Conservation (phyloP, 2,888 invertebrate species). For the Creontiades dilutus region DNA sequence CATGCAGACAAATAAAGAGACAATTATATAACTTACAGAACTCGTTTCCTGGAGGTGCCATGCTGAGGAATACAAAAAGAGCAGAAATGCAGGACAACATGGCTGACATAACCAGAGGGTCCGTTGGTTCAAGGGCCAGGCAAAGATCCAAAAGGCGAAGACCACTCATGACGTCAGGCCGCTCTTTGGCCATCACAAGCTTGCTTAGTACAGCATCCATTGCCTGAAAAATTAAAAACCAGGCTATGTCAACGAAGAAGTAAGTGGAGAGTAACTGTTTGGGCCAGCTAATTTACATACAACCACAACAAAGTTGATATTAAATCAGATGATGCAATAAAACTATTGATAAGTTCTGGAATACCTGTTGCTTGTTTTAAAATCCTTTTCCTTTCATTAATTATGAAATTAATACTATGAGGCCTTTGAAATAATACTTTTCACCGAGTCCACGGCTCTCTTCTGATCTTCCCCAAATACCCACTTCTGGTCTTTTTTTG, state of each 20-base stretch:
- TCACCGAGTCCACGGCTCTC: slow-evolving; percentile 1
- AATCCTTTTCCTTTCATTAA: no score
- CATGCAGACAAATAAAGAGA: neutral
- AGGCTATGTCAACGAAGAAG: no score
- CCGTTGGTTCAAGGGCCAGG: slow-evolving; percentile 86
- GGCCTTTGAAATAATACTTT: neutral
- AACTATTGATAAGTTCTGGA: no score
- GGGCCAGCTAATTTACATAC: no score
- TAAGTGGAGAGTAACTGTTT: no score
- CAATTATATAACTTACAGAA: slow-evolving; percentile 72
- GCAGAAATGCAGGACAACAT: slow-evolving; percentile 95
- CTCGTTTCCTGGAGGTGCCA: slow-evolving; percentile 84
- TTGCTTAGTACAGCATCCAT: slow-evolving; percentile 91
- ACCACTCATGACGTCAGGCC: slow-evolving; percentile 88
- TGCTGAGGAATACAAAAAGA: slow-evolving; percentile 92
- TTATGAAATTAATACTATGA: no score
- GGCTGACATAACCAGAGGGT: slow-evolving; percentile 90
- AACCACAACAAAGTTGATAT: no score
- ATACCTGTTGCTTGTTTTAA: no score
- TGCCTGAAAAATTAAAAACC: slow-evolving; percentile 79
- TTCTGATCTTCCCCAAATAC: neutral
- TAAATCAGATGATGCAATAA: no score
- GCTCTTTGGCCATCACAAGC: slow-evolving; percentile 85
- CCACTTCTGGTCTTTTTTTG: slow-evolving; percentile 26
- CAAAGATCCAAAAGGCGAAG: slow-evolving; percentile 89